These are phyloP conservation scores for Orgyia antiqua DNA, from an alignment of 2,888 invertebrate genomes.

Conservation along the genomic window DNA sequence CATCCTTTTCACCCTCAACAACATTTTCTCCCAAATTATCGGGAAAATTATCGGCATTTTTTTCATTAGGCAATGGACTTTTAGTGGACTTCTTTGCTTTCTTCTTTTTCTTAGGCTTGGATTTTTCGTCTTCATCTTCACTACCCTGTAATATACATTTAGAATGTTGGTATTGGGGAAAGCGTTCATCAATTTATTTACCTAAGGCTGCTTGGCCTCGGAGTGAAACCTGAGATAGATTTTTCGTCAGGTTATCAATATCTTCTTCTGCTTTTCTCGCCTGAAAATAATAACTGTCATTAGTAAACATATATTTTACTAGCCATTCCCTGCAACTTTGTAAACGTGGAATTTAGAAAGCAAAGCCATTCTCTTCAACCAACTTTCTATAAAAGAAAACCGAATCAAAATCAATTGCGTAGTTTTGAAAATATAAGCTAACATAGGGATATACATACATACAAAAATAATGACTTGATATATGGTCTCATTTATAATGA, in stretches of 20 bases:
- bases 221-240: slow-evolving; percentile 72
- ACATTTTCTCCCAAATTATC: slow-evolving; percentile 1
- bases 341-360: too few species aligned
- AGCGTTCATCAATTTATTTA: slow-evolving; percentile 61
- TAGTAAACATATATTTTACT: background rate
- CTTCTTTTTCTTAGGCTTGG: slow-evolving; percentile 40
- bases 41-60: slow-evolving; percentile 9
- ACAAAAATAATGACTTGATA: too few species aligned
- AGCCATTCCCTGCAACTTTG: too few species aligned
- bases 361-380: too few species aligned
- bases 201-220: slow-evolving; percentile 69
- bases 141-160: slow-evolving; percentile 70
- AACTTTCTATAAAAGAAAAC: too few species aligned
- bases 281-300: slow-evolving; percentile 49
- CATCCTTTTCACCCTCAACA: slow-evolving; percentile 4
- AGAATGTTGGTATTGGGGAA: slow-evolving; percentile 58
- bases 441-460: too few species aligned
- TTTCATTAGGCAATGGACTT: slow-evolving; percentile 18
- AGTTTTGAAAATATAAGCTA: too few species aligned
- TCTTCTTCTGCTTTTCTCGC: slow-evolving; percentile 48
- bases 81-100: slow-evolving; percentile 19
- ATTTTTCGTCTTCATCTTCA: slow-evolving; percentile 40
- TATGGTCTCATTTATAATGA: too few species aligned
- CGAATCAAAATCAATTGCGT: too few species aligned
- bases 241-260: slow-evolving; percentile 69